phyloP scores from a whole-genome alignment of 2,888 invertebrate genomes.

The Lomographa bimaculata region DNA sequence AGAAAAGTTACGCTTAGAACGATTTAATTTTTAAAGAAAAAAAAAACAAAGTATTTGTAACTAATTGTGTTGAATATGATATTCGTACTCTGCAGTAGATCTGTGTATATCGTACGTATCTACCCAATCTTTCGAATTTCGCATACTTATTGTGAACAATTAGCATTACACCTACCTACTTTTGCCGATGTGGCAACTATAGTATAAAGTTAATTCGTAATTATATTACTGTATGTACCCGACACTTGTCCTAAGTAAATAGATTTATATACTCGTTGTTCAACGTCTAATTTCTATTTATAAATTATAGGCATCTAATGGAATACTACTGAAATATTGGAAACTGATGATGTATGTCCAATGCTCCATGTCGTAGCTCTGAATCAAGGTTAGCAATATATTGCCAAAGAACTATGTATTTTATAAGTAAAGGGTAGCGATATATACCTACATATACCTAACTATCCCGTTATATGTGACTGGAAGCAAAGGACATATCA shows the following conservation, averaged over 20 bases:
- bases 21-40: conserved; percentile 69
- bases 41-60: conserved; percentile 69
- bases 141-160: conserved; percentile 39
- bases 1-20: conserved; percentile 79
- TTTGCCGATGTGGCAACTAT: conserved; percentile 45
- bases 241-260: conserved; percentile 46
- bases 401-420: conserved; percentile 37
- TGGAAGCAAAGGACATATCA: conserved; percentile 16
- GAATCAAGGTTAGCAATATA: conserved; percentile 19
- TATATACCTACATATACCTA: neutral
- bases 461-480: neutral
- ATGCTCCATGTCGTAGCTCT: conserved; percentile 2
- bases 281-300: conserved; percentile 50
- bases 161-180: conserved; percentile 51
- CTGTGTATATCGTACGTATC: conserved; percentile 68
- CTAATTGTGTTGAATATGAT: conserved; percentile 75
- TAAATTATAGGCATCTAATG: conserved; percentile 28
- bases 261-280: conserved; percentile 59
- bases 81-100: conserved; percentile 79
- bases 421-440: conserved; percentile 1
- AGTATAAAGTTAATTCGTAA: conserved; percentile 37
- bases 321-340: conserved; percentile 34
- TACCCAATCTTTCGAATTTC: conserved; percentile 70
- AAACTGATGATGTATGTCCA: conserved; percentile 18
- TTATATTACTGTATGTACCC: conserved; percentile 35